phyloP scores from a whole-genome alignment of 2,797 vertebrate genomes.

The Hypotaenidia philippensis region DNA sequence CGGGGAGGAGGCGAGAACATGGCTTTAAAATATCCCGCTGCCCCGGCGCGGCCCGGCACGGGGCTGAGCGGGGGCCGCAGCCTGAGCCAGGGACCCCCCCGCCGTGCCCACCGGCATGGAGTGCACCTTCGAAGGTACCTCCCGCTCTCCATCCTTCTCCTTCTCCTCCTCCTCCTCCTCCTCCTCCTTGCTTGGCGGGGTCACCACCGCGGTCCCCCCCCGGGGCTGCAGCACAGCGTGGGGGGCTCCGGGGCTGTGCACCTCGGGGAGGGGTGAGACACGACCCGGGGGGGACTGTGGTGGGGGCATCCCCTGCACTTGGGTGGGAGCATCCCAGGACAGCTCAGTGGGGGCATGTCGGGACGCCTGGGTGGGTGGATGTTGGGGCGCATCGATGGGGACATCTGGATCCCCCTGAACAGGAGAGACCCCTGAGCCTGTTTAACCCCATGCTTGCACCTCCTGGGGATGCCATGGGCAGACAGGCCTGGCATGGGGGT shows the following conservation, averaged over 20 bases:
- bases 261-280: not conserved
- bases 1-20: not conserved
- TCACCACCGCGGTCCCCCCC: fast-evolving
- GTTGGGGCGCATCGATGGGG: not conserved
- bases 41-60: not conserved
- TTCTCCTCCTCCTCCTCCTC: not conserved
- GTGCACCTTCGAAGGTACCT: slow-evolving; percentile 80
- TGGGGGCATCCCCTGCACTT: not conserved
- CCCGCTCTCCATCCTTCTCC: not conserved
- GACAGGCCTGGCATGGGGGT: fast-evolving
- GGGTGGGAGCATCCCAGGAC: not conserved
- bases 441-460: not conserved
- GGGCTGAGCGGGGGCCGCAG: not conserved
- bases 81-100: not conserved
- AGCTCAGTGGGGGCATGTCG: not conserved
- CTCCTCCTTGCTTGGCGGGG: not conserved
- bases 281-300: fast-evolving
- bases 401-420: fast-evolving
- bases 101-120: slow-evolving; percentile 51
- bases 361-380: not conserved
- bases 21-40: slow-evolving; percentile 10
- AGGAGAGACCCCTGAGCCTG: fast-evolving
- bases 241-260: not conserved
- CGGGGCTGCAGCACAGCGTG: not conserved
- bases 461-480: not conserved